Evolutionary conservation across 2,113 vertebrate species (phyloP).

Genomic region (Dermatemys mawii): DNA sequence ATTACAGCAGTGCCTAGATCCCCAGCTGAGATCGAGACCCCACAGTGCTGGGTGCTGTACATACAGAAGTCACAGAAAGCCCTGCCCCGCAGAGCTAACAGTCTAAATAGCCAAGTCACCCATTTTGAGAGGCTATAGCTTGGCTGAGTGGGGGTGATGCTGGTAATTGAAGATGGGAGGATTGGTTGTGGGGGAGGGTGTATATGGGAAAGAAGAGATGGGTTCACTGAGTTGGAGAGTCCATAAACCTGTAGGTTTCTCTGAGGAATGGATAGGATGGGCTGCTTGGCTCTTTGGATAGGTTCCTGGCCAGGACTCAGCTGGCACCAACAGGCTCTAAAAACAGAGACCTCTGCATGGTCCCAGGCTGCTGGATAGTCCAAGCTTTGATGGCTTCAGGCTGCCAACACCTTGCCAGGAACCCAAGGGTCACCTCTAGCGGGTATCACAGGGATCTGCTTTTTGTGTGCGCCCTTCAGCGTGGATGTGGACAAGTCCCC

Average conservation of each 20-base stretch:
- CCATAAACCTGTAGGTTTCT: not conserved
- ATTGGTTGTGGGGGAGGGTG: not conserved
- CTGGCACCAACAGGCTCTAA: not conserved
- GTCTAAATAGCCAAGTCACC: not conserved
- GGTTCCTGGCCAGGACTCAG: not conserved
- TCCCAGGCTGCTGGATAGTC: not conserved
- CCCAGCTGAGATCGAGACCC: not conserved
- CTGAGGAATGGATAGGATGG: not conserved
- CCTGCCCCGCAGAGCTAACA: not conserved
- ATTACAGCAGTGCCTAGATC: not conserved
- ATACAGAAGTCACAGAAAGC: not conserved
- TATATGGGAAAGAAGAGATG: not conserved
- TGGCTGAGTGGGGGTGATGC: not conserved
- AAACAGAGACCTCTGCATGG: not conserved
- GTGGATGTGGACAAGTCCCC: conserved; percentile 97
- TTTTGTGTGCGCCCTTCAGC: too few relatives aligned
- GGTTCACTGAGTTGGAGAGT: not conserved
- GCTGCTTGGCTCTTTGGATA: not conserved
- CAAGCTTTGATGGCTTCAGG: not conserved
- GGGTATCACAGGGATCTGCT: too few relatives aligned
- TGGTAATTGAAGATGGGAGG: not conserved
- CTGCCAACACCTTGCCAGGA: not conserved
- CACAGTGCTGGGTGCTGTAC: not conserved
- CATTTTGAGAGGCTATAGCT: not conserved
- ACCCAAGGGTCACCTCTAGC: not conserved